These are phyloP conservation scores for Morelia viridis DNA, from an alignment of 2,797 vertebrate species.

Conservation along the genomic window DNA sequence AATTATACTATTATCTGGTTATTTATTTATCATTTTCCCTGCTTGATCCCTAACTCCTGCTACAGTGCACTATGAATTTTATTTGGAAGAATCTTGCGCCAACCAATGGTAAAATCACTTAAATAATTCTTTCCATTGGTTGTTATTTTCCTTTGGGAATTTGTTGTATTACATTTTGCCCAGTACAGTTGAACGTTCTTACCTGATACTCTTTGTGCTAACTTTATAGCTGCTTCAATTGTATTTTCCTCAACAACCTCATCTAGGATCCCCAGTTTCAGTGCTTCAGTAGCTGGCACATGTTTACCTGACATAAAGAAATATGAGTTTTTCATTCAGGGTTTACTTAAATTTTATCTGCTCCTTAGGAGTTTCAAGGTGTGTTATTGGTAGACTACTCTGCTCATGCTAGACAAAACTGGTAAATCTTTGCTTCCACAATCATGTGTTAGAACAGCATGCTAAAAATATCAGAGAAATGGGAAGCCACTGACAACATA, in stretches of 20 bases:
- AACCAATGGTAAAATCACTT: not conserved
- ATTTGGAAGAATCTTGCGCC: not conserved
- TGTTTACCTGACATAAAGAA: conserved; percentile 79
- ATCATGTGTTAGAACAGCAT: not conserved
- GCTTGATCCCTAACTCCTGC: not conserved
- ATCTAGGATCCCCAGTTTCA: conserved; percentile 87
- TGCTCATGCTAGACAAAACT: not conserved
- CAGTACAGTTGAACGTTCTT: conserved; percentile 53
- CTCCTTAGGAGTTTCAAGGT: conserved; percentile 10
- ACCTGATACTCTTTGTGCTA: conserved; percentile 84
- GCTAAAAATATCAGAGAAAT: not conserved
- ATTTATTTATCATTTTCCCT: not conserved
- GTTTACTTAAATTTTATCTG: conserved; percentile 18
- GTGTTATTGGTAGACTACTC: not conserved
- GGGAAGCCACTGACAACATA: not conserved
- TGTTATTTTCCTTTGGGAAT: not conserved
- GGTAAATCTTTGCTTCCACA: not conserved
- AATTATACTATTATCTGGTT: not conserved
- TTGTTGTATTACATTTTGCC: not conserved
- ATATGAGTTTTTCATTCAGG: conserved; percentile 23
- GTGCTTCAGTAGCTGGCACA: conserved; percentile 82
- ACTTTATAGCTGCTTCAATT: conserved; percentile 78
- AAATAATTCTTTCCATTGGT: not conserved
- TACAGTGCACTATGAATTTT: not conserved
- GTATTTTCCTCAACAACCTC: conserved; percentile 78